Conservation (phyloP, 2,888 invertebrate species). For the Macrophya alboannulata region DNA sequence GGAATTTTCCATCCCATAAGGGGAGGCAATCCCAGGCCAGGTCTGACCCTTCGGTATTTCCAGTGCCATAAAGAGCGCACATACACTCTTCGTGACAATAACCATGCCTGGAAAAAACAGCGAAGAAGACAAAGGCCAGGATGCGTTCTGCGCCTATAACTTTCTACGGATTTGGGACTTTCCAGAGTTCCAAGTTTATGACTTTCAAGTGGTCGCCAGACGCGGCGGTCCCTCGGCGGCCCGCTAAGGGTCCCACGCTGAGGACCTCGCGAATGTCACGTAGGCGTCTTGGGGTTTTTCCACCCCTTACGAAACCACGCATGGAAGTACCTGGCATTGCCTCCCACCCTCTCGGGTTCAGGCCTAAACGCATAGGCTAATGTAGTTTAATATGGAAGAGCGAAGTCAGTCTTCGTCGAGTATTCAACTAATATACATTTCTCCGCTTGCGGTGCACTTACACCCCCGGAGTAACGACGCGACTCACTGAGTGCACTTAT, state of each 20-base stretch:
- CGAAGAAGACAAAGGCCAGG: no score
- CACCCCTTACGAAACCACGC: background rate
- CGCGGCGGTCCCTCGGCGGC: background rate
- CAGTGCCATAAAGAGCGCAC: no score
- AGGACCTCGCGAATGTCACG: background rate
- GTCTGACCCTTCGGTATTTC: no score
- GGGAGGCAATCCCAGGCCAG: no score
- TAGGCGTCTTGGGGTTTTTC: background rate
- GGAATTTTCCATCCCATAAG: no score
- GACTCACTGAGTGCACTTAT: background rate
- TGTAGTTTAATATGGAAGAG: background rate
- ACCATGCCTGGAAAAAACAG: no score
- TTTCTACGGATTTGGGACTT: background rate
- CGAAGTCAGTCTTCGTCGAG: no score
- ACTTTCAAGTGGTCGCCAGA: slow-evolving; percentile 8
- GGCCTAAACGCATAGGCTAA: background rate
- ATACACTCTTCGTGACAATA: no score
- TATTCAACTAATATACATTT: no score
- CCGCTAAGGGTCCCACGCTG: background rate
- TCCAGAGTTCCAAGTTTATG: background rate
- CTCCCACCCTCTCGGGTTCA: slow-evolving; percentile 29
- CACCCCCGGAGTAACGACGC: background rate
- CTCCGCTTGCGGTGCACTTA: background rate
- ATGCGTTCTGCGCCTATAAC: background rate
- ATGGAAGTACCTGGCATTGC: slow-evolving; percentile 1